phyloP scores from a whole-genome alignment of 2,888 invertebrate species.

The Falcaria lacertinaria region DNA sequence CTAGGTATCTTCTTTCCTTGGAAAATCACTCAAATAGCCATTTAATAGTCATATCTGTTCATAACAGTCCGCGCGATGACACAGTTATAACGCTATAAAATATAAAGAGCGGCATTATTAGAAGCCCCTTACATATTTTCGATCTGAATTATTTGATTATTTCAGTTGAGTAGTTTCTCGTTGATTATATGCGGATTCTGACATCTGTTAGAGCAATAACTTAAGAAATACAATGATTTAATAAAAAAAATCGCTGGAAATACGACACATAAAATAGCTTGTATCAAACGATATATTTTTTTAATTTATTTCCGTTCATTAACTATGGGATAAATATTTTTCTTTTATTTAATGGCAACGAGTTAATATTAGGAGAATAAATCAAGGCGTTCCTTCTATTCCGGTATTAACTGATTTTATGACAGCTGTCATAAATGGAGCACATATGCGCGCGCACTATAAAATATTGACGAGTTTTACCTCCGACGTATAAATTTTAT shows the following conservation, averaged over 20 bases:
- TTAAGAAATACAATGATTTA: too few species aligned
- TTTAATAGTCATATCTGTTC: slow-evolving; percentile 50
- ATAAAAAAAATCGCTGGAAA: too few species aligned
- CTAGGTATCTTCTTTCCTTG: slow-evolving; percentile 37
- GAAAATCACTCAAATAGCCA: slow-evolving; percentile 62
- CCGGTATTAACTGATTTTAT: slow-evolving; percentile 2
- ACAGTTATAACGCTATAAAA: slow-evolving; percentile 50
- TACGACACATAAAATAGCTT: too few species aligned
- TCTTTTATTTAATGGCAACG: neutral
- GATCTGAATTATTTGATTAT: neutral
- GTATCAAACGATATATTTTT: too few species aligned
- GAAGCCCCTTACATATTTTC: slow-evolving; percentile 13
- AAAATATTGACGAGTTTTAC: slow-evolving; percentile 54
- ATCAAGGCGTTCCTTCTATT: neutral
- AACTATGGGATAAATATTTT: neutral
- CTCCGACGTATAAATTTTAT: slow-evolving; percentile 40
- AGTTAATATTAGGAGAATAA: neutral
- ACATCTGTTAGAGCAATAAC: too few species aligned
- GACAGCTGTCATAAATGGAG: slow-evolving; percentile 20
- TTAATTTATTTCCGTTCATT: too few species aligned
- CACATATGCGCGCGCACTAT: slow-evolving; percentile 32
- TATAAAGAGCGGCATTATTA: slow-evolving; percentile 39
- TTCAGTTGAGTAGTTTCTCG: too few species aligned
- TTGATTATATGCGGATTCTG: too few species aligned
- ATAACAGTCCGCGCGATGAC: slow-evolving; percentile 36